phyloP scores from a whole-genome alignment of 2,797 vertebrate species.

The Crotalus adamanteus region DNA sequence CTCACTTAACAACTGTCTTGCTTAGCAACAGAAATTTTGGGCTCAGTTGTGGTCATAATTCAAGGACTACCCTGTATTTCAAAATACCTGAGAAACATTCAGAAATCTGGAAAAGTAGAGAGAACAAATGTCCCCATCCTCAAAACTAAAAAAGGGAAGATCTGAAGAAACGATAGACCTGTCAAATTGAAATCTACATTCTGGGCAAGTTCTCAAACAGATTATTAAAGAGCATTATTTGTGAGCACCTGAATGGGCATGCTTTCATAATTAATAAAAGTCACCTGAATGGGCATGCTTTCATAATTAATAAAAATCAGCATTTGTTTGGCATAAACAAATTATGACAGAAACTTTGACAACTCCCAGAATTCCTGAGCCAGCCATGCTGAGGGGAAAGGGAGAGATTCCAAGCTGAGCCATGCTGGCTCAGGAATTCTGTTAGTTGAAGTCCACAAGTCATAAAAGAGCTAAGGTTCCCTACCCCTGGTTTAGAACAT shows the following conservation, averaged over 20 bases:
- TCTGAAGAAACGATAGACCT: not conserved
- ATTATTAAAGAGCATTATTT: not conserved
- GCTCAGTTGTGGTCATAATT: not conserved
- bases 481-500: not conserved
- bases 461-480: no score
- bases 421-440: no score
- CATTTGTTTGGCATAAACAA: no score
- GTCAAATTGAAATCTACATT: not conserved
- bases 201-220: not conserved
- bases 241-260: not conserved
- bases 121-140: not conserved
- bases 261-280: not conserved
- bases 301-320: no score
- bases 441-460: no score
- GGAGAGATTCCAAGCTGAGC: no score
- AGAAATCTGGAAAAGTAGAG: not conserved
- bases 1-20: not conserved
- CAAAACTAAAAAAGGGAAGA: not conserved
- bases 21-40: not conserved
- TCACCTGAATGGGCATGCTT: not conserved
- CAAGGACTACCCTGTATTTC: not conserved
- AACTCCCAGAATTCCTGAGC: no score
- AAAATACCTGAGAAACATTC: not conserved
- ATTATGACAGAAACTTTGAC: no score
- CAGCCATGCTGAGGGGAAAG: no score